Conservation (phyloP, 35 echinoderm and acorn worm species). For the Eucidaris tribuloides region DNA sequence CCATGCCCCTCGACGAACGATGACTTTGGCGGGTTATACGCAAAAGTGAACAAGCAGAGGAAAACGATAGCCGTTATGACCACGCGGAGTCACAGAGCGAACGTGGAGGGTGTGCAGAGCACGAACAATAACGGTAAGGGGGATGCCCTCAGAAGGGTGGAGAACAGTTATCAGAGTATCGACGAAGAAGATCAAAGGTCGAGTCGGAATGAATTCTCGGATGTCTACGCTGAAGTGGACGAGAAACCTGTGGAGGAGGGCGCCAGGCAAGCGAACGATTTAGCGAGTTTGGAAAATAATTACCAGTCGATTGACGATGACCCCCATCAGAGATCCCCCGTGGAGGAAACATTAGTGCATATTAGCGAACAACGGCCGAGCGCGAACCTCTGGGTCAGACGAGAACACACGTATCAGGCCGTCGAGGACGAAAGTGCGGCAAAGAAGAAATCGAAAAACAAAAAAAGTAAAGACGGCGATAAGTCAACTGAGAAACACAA, state of each 20-base stretch:
- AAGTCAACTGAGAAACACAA: not conserved
- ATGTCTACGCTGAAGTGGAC: slow-evolving; percentile 6
- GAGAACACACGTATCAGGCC: slow-evolving; percentile 17
- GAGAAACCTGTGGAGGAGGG: not conserved
- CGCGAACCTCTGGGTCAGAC: slow-evolving; percentile 5
- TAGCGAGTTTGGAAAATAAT: not conserved
- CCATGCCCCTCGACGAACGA: not conserved
- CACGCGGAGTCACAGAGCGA: not conserved
- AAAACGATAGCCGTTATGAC: slow-evolving; percentile 15
- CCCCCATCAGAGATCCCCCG: not conserved
- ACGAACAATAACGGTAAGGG: not conserved
- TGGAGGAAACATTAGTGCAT: not conserved
- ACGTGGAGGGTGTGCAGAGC: not conserved
- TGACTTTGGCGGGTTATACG: slow-evolving; percentile 44
- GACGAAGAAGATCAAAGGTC: no score
- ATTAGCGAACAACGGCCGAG: slow-evolving; percentile 4
- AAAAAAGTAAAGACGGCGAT: not conserved
- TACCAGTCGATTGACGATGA: slow-evolving; percentile 27
- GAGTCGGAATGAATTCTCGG: no score
- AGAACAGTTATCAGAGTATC: slow-evolving; percentile 14
- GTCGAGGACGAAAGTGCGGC: not conserved
- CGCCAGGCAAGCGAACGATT: not conserved
- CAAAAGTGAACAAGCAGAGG: slow-evolving; percentile 43
- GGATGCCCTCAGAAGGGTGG: not conserved
- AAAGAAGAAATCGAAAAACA: not conserved